Percentiles rank a stretch among this genome's conserved stretches.
Evolutionary conservation across 2,797 vertebrate species (phyloP).

Genomic region (Melanotaenia parkinsoni): DNA sequence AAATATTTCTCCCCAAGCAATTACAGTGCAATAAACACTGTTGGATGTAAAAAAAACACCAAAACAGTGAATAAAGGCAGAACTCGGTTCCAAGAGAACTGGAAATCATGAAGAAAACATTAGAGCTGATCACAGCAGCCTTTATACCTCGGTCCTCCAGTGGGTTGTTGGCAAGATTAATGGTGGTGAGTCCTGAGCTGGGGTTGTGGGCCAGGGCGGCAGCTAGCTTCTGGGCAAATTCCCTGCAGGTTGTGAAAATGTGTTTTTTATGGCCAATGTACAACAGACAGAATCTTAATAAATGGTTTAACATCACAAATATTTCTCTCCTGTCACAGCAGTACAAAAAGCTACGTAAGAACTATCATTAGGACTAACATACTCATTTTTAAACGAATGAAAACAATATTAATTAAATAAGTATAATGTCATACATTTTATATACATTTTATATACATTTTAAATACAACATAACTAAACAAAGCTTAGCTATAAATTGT

Average conservation of each 20-base stretch:
- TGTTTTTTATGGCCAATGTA: constrained; percentile 1
- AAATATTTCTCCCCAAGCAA: background rate
- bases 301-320: background rate
- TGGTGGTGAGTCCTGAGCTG: constrained; percentile 92
- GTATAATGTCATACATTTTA: background rate
- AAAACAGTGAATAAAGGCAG: background rate
- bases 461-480: too few relatives aligned
- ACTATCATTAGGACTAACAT: background rate
- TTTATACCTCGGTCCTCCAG: constrained; percentile 94
- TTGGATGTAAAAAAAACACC: background rate
- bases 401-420: background rate
- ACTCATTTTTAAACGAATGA: background rate
- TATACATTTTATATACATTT: background rate
- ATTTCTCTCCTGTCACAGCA: background rate
- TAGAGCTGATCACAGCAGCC: constrained; percentile 25
- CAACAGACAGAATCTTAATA: background rate
- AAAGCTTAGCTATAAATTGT: constrained; percentile 2
- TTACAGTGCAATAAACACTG: background rate
- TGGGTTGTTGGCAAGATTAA: constrained; percentile 95
- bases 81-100: constrained; percentile 2
- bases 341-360: background rate
- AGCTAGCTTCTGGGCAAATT: constrained; percentile 97
- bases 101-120: constrained; percentile 21
- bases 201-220: constrained; percentile 90
- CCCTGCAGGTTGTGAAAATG: constrained; percentile 75